These are phyloP conservation scores for Ictalurus furcatus DNA, from an alignment of 2,113 vertebrate species.

Conservation along the genomic window DNA sequence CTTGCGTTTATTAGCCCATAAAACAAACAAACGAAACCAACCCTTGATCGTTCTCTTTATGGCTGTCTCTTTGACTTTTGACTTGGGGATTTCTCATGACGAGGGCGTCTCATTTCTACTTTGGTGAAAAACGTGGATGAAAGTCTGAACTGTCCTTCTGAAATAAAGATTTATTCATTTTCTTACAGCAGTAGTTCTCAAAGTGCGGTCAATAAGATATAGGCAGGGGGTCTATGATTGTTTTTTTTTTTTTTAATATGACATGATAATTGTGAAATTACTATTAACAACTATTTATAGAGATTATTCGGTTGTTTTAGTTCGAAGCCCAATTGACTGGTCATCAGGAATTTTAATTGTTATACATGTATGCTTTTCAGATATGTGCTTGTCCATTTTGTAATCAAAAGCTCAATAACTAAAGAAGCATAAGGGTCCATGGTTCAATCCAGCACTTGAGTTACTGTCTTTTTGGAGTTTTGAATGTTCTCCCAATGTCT, in stretches of 20 bases:
- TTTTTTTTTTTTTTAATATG: background rate
- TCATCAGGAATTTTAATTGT: background rate
- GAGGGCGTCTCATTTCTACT: background rate
- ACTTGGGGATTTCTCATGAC: constrained; percentile 4
- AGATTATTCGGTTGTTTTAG: background rate
- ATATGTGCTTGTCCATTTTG: background rate
- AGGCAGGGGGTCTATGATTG: background rate
- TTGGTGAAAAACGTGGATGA: background rate
- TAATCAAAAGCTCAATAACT: background rate
- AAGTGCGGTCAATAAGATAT: background rate
- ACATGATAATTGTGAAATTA: background rate
- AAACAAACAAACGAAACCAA: background rate
- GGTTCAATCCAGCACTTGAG: background rate
- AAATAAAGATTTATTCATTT: background rate
- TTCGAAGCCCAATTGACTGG: background rate
- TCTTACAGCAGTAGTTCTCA: background rate
- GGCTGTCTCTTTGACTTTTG: background rate
- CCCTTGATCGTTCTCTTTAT: background rate
- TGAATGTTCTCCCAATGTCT: background rate
- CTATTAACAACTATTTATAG: background rate
- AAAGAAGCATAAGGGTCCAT: background rate
- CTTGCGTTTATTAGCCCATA: background rate
- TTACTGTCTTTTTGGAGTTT: background rate
- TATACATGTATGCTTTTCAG: background rate
- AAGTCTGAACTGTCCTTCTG: background rate